Base-by-base conservation (phyloP, 1,140 invertebrate genomes). In the Babylonia areolata region DNA sequence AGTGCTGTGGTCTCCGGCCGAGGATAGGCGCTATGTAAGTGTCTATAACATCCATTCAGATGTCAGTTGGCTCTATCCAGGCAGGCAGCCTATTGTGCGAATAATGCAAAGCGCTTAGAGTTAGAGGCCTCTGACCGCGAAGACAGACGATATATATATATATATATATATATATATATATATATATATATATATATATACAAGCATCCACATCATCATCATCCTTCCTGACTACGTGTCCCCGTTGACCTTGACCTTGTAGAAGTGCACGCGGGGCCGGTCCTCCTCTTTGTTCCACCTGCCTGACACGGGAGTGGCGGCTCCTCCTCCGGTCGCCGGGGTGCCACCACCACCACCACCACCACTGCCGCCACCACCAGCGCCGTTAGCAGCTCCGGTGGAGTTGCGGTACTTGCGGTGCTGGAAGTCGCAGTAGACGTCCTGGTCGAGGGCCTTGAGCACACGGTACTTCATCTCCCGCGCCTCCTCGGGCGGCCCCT, bases 391-490 rank as follows among this genome's bases (percentile, higher is more conserved):
- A 31, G 73, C 40, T 28, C 58, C 35, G 39, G 73, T 28, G 15
- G 54, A 64, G 33, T 71, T 84, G 20, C 87, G 39, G 85, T 86
- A 88, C 40, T 88, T 88, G 69, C 81, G 86, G 37, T 88, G 87
- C 69, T 88, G 85, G 64, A 85, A 88, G 71, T 88, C 87, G 79
- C 79, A 71, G 40, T 88, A 88, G 9, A 88, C 87, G 28, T 88
- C 87, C 51, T 88, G 85, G 73, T 88, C 87, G 51, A 88, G 39
- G 23, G 87, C 87, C 71, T 86, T 88, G 3, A 88, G 64, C 33
- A 88, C 82, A 33, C 84, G 84, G 81, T 86, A 86, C 71, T 87
- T 87, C 42, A 75, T 82, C 54, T 81, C 73, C n/a, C 77, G n/a
- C 54, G 78, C 28, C n/a, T 42, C 71, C 28, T 77, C 79, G 6